Evolutionary conservation across 2,113 vertebrate genomes (phyloP).

Genomic region (Panthera leo): DNA sequence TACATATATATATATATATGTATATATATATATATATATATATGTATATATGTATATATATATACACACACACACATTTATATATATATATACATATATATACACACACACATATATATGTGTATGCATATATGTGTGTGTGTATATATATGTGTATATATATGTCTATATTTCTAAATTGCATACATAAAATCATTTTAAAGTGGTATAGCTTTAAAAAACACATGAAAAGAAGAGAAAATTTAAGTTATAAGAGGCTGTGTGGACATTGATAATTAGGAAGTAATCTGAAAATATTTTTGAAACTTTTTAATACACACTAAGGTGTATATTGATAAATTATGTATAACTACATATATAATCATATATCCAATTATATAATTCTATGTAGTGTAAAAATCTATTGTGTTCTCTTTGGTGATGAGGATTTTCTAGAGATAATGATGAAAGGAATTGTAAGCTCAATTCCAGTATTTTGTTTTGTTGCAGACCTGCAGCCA

Average conservation of each 20-base stretch:
- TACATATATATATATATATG: neutral
- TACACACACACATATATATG: neutral
- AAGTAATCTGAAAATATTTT: neutral
- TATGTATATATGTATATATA: too few species aligned
- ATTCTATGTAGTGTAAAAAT: slow-evolving; percentile 2
- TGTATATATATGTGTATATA: neutral
- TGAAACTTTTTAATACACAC: neutral
- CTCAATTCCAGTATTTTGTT: slow-evolving; percentile 59
- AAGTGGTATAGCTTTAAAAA: neutral
- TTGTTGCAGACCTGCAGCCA: slow-evolving; percentile 85
- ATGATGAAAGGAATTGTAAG: neutral
- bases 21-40: neutral
- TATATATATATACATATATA: too few species aligned
- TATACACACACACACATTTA: too few species aligned
- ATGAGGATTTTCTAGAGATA: neutral
- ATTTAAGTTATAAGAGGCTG: neutral
- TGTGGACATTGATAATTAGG: neutral
- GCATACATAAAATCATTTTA: neutral
- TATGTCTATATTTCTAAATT: neutral
- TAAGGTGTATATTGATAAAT: neutral
- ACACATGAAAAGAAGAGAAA: neutral
- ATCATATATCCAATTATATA: neutral
- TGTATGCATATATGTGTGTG: too few species aligned
- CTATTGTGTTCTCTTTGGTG: neutral
- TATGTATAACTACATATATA: neutral